Evolutionary conservation across 2,113 vertebrate species (phyloP), one percentile per base, ranked within the genome.

Genomic region (Leiothrix lutea): DNA sequence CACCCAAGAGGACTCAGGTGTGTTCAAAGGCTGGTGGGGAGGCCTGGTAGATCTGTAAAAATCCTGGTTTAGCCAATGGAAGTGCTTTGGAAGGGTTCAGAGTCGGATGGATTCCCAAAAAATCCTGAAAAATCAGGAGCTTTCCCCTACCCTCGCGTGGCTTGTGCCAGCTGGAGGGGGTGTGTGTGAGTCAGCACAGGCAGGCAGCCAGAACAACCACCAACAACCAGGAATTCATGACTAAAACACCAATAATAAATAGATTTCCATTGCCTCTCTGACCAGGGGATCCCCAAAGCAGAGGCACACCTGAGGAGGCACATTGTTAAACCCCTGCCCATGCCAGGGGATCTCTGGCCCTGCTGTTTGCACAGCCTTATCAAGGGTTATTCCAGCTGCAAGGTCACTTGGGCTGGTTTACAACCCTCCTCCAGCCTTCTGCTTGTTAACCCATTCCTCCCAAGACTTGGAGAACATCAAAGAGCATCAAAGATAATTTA

Each of bases 71-170:
- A 70, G 14, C 47, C 69, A 33, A 0, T 29, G 10, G 42, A 81
- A 61, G 26, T 48, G 53, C 57, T 51, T 8, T 5, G n/a, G 40
- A 58, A 93, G 60, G 73, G 31, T 11, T 80, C 42, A 21, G 47
- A 33, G 33, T 29, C 5, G 61, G 42, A 7, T 21, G 62, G 56
- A n/a, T n/a, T n/a, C n/a, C n/a, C n/a, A n/a, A n/a, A n/a, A n/a
- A n/a, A n/a, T n/a, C n/a, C n/a, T n/a, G n/a, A n/a, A n/a, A n/a
- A n/a, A 48, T 23, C 2, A 12, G 48, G 47, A 91, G 14, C 15
- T 74, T 73, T 78, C 8, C 35, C n/a, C n/a, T 31, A 9, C 21
- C 24, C 14, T 64, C 1, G 0, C 0, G 0, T 64, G 38, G 35
- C 5, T 65, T 17, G 6, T 48, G 66, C n/a, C 64, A 95, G 58